Conservation (phyloP, 1,140 invertebrate species). For the Apis cerana region DNA sequence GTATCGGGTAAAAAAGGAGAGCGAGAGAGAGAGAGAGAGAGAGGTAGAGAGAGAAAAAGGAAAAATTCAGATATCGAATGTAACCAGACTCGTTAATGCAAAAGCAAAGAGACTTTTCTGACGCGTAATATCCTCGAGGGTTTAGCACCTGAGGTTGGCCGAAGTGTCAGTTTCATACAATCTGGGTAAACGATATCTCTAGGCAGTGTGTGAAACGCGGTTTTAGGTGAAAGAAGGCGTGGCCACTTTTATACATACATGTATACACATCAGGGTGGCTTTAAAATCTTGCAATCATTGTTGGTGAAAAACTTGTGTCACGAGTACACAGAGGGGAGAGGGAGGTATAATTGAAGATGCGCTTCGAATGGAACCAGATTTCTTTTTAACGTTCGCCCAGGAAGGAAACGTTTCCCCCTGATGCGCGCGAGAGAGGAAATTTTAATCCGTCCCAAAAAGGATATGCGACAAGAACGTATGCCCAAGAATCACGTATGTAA, state of each 20-base stretch:
- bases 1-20: no score
- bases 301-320: no score
- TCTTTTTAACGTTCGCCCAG: background rate
- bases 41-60: no score
- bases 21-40: no score
- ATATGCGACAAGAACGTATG: background rate
- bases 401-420: background rate
- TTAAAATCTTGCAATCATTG: no score
- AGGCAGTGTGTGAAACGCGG: background rate
- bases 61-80: background rate
- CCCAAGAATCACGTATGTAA: conserved; percentile 23
- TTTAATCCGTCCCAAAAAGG: conserved; percentile 16
- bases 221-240: background rate
- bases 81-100: background rate
- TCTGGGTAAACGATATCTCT: background rate
- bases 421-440: background rate
- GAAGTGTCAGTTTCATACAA: background rate
- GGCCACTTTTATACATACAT: background rate
- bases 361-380: background rate
- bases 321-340: no score
- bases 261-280: no score
- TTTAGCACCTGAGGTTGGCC: background rate
- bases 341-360: background rate
- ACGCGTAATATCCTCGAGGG: background rate
- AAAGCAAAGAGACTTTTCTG: background rate